Evolutionary conservation across 2,888 invertebrate genomes (phyloP), one percentile per base, ranked within the genome.

Genomic region (Athalia rosae): DNA sequence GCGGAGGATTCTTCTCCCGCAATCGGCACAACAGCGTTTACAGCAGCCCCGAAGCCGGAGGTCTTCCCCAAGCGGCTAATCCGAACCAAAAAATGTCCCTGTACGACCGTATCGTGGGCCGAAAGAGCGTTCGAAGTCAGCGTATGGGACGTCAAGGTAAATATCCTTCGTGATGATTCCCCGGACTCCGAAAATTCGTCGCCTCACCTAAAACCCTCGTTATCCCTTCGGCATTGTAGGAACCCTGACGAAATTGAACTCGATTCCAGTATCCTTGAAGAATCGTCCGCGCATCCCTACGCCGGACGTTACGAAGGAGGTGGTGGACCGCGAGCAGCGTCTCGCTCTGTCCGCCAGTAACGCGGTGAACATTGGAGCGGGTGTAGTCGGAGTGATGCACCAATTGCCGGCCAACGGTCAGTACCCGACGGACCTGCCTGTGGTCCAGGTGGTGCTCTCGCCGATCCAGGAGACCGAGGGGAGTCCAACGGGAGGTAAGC

Each of bases 281-380:
- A 95, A 95, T 86, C 92, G 97, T 77, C 97, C 97, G n/a, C 92
- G 97, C 76, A 96, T 97, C 83, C 97, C 97, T 58, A 97, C 97
- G 6, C 97, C 97, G 0, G 97, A 97, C 88, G 96, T 96, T 6
- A 94, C 95, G 50, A 96, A 96, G 89, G 96, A 96, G 89, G 93
- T 94, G 41, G 91, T 93, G 79, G 95, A 95, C 83, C 92, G 94
- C 77, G 95, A 95, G 85, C 93, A 93, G 86, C 92, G 94, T 77
- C 90, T 95, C 62, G 92, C 93, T 79, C 87, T 85, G 79, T 90
- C 86, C 77, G 89, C 85, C 76, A 88, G 87, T 11, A 90, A 90
- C 80, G 88, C 90, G 5, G 90, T 90, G 6, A 91, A 88, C 81
- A 89, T 89, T 78, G 90, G 90, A 76, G 91, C 94, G 78, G 93